phyloP scores from a whole-genome alignment of 1,140 invertebrate genomes.

The Kradibia gibbosae region DNA sequence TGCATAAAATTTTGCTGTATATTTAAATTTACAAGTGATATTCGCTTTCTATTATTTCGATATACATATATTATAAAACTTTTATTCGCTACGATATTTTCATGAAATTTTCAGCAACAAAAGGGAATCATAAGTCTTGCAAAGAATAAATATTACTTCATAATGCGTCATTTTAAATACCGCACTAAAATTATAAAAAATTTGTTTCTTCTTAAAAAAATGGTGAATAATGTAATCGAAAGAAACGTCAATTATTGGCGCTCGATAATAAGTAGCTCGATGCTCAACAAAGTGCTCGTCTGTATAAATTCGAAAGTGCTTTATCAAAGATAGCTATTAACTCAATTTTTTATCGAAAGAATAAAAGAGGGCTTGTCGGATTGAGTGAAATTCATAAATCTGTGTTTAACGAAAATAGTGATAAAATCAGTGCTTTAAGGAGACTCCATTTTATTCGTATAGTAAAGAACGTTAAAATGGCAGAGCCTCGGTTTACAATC shows the following conservation, averaged over 20 bases:
- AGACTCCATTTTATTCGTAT: not conserved
- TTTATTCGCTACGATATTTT: too few species aligned
- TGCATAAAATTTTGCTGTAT: too few species aligned
- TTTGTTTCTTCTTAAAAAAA: too few species aligned
- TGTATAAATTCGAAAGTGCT: not conserved
- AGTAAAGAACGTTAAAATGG: not conserved
- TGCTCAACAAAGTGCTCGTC: not conserved
- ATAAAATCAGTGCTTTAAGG: not conserved
- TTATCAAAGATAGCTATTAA: not conserved
- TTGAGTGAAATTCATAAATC: slow-evolving; percentile 9
- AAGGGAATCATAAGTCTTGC: too few species aligned
- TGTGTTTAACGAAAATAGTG: slow-evolving; percentile 11
- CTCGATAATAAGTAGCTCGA: not conserved
- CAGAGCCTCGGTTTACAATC: not conserved
- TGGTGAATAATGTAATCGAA: too few species aligned
- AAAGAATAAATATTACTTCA: too few species aligned
- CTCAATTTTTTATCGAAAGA: not conserved
- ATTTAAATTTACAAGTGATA: too few species aligned
- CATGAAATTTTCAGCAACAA: too few species aligned
- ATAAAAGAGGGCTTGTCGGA: not conserved
- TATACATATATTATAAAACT: too few species aligned
- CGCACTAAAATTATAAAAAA: not conserved
- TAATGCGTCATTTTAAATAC: too few species aligned
- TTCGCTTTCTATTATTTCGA: too few species aligned
- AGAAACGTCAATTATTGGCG: too few species aligned